Evolutionary conservation across 2,797 vertebrate species (phyloP).

Genomic region (Cyprinodon diabolis): DNA sequence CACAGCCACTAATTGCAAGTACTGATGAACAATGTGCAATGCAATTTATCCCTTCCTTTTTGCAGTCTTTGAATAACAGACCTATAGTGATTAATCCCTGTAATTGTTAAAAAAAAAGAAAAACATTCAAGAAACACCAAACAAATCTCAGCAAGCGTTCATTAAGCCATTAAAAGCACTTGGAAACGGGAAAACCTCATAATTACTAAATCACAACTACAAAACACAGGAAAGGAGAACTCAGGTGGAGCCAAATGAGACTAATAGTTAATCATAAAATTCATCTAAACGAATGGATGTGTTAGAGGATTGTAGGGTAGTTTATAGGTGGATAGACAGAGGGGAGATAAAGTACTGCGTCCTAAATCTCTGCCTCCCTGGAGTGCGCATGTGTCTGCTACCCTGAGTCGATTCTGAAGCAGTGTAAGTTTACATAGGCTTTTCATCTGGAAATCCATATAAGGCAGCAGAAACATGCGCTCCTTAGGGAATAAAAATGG

Average conservation of each 20-base stretch:
- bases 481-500: conserved; percentile 16
- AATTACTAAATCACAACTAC: conserved; percentile 24
- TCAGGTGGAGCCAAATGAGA: conserved; percentile 17
- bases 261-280: conserved; percentile 24
- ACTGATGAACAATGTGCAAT: too few relatives aligned
- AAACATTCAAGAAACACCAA: conserved; percentile 52
- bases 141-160: conserved; percentile 40
- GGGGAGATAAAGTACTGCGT: conserved; percentile 44
- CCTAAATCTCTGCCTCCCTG: conserved; percentile 44
- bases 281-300: conserved; percentile 9
- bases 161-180: conserved; percentile 8
- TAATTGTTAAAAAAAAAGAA: conserved; percentile 7
- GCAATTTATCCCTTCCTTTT: too few relatives aligned
- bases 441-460: conserved; percentile 22
- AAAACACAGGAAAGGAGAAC: conserved; percentile 49
- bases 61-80: too few relatives aligned
- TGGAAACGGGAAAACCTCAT: conserved; percentile 29
- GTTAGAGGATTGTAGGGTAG: conserved; percentile 23
- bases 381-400: conserved; percentile 33
- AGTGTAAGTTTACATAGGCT: conserved; percentile 21
- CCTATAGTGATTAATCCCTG: background rate
- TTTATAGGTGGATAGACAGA: conserved; percentile 47
- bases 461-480: conserved; percentile 44
- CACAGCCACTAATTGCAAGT: too few relatives aligned
- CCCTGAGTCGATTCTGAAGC: conserved; percentile 32